These are phyloP conservation scores for Eidolon dupreanum DNA, from an alignment of 2,797 vertebrate genomes.

Conservation along the genomic window DNA sequence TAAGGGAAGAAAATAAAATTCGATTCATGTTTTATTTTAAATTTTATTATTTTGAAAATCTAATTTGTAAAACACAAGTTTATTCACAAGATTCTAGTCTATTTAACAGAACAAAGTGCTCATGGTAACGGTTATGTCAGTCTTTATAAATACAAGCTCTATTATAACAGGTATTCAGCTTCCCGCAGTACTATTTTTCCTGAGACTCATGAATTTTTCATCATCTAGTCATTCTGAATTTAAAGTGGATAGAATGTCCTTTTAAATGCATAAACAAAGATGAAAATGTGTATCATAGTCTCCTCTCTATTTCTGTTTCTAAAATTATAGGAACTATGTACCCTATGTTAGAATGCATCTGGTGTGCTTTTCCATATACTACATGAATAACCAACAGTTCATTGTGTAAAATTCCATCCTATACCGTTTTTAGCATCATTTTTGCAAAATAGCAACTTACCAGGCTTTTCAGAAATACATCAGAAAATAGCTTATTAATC, in stretches of 20 bases:
- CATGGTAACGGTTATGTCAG: constrained; percentile 45
- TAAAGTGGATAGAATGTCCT: constrained; percentile 69
- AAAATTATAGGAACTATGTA: constrained; percentile 69
- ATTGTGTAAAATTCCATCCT: constrained; percentile 49
- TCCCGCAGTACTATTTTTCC: constrained; percentile 24
- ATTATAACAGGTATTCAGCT: constrained; percentile 52
- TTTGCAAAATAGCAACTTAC: constrained; percentile 71
- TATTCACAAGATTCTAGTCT: not conserved
- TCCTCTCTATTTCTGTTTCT: constrained; percentile 66
- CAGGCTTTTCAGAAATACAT: constrained; percentile 63
- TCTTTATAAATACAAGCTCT: constrained; percentile 55
- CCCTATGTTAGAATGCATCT: constrained; percentile 69
- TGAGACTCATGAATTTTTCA: constrained; percentile 77
- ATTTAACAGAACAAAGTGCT: constrained; percentile 44
- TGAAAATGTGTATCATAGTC: constrained; percentile 66
- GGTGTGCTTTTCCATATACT: constrained; percentile 49
- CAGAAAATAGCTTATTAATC: constrained; percentile 74
- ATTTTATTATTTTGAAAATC: constrained; percentile 53
- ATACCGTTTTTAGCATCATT: constrained; percentile 66
- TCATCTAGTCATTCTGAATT: constrained; percentile 74
- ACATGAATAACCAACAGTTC: constrained; percentile 64
- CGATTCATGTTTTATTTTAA: constrained; percentile 47
- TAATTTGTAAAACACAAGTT: constrained; percentile 1
- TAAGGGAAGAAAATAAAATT: not conserved
- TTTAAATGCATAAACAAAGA: constrained; percentile 72